phyloP scores from a whole-genome alignment of 2,797 vertebrate genomes.

The Gobio occitaniae region DNA sequence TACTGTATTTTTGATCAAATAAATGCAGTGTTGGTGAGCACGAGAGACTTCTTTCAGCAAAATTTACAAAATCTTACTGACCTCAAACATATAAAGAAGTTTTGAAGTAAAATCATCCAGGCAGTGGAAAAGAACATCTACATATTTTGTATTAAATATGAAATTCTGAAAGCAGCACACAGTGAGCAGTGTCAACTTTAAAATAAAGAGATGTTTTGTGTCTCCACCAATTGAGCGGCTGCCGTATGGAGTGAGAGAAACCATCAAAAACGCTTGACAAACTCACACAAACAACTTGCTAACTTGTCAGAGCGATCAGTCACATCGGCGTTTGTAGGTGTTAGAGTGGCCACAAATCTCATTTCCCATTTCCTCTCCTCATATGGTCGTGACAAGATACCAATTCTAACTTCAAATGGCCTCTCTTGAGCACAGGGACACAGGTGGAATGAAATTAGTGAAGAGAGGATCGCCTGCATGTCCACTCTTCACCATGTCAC shows the following conservation, averaged over 20 bases:
- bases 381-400: conserved; percentile 61
- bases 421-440: conserved; percentile 63
- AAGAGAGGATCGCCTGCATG: conserved; percentile 35
- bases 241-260: conserved; percentile 57
- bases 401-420: conserved; percentile 71
- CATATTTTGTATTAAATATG: conserved; percentile 5
- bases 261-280: conserved; percentile 59
- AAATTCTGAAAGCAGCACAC: conserved; percentile 5
- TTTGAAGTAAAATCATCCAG: neutral
- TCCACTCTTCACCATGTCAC: neutral
- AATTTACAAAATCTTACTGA: neutral
- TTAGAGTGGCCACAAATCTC: conserved; percentile 69
- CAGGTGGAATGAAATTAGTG: conserved; percentile 65
- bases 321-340: conserved; percentile 32
- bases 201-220: conserved; percentile 27
- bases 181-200: neutral
- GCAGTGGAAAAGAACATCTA: neutral
- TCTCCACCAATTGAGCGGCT: conserved; percentile 45
- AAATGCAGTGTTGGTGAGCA: neutral
- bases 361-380: conserved; percentile 67
- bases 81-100: neutral
- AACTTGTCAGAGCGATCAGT: conserved; percentile 64
- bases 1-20: neutral
- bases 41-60: neutral
- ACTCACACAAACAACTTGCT: conserved; percentile 62